A percentile compares a stretch with the other conserved stretches of the same genome.
Evolutionary conservation across 1,140 invertebrate genomes (phyloP).

Genomic region (Drosophila nigromelanica): DNA sequence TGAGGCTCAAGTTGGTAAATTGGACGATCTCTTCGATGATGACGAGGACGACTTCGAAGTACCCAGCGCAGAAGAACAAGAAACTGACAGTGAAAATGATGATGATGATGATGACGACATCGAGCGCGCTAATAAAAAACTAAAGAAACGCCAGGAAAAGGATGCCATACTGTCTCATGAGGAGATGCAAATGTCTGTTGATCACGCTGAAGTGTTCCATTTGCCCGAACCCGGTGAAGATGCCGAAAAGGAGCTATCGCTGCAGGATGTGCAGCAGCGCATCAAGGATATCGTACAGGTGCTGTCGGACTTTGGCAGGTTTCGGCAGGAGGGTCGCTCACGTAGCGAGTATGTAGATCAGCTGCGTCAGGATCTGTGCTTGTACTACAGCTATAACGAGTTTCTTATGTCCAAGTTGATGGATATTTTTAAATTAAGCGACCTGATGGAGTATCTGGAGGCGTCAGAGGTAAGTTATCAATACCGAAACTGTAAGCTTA

Average conservation of each 20-base stretch:
- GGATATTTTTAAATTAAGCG: conserved; percentile 95
- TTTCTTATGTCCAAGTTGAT: conserved; percentile 98
- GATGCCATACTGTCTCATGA: conserved; percentile 91
- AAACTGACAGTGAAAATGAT: conserved; percentile 61
- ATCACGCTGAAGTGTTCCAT: conserved; percentile 89
- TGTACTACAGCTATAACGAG: conserved; percentile 98
- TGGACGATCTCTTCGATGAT: conserved; percentile 72
- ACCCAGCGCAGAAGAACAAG: conserved; percentile 51
- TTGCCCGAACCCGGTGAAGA: conserved; percentile 91
- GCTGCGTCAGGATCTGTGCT: conserved; percentile 93
- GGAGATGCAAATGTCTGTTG: conserved; percentile 91
- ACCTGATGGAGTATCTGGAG: conserved; percentile 97
- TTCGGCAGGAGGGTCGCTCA: conserved; percentile 90
- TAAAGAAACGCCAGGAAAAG: conserved; percentile 89
- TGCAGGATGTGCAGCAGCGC: conserved; percentile 94
- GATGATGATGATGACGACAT: conserved; percentile 84
- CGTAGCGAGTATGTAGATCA: conserved; percentile 93
- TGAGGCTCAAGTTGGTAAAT: conserved; percentile 63
- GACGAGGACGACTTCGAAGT: conserved; percentile 56
- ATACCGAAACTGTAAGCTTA: too few relatives aligned
- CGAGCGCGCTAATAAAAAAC: conserved; percentile 92
- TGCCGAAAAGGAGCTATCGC: conserved; percentile 88
- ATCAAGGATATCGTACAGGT: conserved; percentile 95
- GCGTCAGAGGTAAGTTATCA: conserved; percentile 90
- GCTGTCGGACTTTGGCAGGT: conserved; percentile 93